phyloP scores from a whole-genome alignment of 2,797 vertebrate genomes.

The Hippoglossus hippoglossus region DNA sequence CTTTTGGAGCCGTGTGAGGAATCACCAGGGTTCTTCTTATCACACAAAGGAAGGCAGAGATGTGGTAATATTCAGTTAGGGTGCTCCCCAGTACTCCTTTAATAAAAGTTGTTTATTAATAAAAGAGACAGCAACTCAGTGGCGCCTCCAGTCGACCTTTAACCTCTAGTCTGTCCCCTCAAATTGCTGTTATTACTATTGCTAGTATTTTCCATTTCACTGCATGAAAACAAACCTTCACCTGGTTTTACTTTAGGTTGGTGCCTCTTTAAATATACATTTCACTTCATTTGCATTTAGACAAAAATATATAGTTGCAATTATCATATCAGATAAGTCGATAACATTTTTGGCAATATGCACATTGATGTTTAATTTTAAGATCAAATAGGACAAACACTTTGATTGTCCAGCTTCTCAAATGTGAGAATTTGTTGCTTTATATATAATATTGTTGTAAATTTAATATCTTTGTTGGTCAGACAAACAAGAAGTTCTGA shows the following conservation, averaged over 20 bases:
- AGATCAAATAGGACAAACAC: too few species aligned
- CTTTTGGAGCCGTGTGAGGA: constrained; percentile 84
- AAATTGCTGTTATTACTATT: constrained; percentile 57
- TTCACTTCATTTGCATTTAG: too few species aligned
- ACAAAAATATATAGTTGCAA: too few species aligned
- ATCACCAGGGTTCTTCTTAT: constrained; percentile 85
- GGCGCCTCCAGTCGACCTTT: constrained; percentile 74
- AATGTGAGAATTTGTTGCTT: not conserved
- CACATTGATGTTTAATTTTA: too few species aligned
- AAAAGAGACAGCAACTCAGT: constrained; percentile 72
- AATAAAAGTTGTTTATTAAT: constrained; percentile 86
- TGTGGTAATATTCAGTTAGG: constrained; percentile 83
- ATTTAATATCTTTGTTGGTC: too few species aligned
- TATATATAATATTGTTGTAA: too few species aligned
- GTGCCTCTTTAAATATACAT: too few species aligned
- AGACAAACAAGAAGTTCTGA: not conserved
- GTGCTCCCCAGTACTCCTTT: constrained; percentile 74
- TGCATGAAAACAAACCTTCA: not conserved
- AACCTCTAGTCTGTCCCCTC: constrained; percentile 56
- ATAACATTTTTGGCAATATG: too few species aligned
- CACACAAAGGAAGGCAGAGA: constrained; percentile 83
- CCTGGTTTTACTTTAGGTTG: too few species aligned
- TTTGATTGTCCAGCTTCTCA: not conserved
- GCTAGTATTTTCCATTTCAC: constrained; percentile 32
- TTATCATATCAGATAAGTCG: too few species aligned